Evolutionary conservation across 2,888 invertebrate species (phyloP), one percentile per base, ranked within the genome.

Genomic region (Nomada flava): DNA sequence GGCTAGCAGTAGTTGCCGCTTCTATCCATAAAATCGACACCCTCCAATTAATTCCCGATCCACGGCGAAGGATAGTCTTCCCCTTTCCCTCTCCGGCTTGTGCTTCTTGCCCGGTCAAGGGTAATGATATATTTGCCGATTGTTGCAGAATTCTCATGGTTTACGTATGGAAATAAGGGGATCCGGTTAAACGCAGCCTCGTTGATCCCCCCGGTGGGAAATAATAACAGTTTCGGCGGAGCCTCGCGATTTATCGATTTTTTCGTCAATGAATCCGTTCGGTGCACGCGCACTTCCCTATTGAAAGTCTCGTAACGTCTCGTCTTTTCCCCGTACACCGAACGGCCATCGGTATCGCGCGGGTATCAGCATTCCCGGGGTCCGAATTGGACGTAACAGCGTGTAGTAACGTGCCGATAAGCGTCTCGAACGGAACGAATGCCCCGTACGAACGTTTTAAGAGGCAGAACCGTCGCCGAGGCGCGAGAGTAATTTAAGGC

Each of bases 401-500:
- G 79, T 86, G 86, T 83, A 86, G 75, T 76, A 79, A 82, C 86
- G 79, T 84, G 59, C 76, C 85, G 87, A 86, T 86, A 86, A 86
- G 77, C 82, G 82, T 77, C 82, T 44, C 70, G 77, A 83, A 76
- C 73, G 75, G 76, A 86, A 82, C 62, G 86, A 83, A 78, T 83
- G 82, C 85, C 71, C 75, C 75, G 69, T 83, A 73, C 75, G 72
- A 57, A 85, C 86, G 86, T 85, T 85, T 85, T 86, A 86, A 85
- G 86, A 83, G 79, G 79, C 81, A 57, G 60, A 67, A 60, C 83
- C 74, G 86, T 81, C 75, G 78, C 67, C 69, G 84, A 84, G 84
- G 83, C 88, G 83, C 82, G 79, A 83, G 87, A 85, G 85, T 85
- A 83, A 87, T 85, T 87, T 87, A 87, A 85, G 83, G 70, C 71